Evolutionary conservation across 2,113 vertebrate species (phyloP), one percentile per base, ranked within the genome.

Genomic region (Probosciger aterrimus): DNA sequence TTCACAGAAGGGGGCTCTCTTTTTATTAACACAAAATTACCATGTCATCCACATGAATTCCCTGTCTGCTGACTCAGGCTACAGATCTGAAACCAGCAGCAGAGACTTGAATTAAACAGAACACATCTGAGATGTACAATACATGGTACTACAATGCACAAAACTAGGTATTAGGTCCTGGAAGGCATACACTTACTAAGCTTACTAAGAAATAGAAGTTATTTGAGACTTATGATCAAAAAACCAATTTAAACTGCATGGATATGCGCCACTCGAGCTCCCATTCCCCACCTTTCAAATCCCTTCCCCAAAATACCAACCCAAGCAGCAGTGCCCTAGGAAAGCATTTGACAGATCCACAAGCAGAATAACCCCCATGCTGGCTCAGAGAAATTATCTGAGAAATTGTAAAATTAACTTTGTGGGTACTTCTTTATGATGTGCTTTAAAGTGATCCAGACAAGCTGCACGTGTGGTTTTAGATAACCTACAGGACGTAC

Each of bases 291-390:
- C 31, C 75, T 71, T 68, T 50, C 14, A 20, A n/a, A 55, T 14
- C 27, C 35, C 27, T 39, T 73, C 33, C 31, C 25, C 47, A 47
- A 76, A 91, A 43, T 7, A 81, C 0, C 1, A 2, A 33, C 27
- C 33, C 49, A 68, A 39, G 65, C 64, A 86, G 44, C 46, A 68
- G 33, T 0, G 24, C 22, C 55, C 49, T 23, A 20, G 30, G 13
- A 82, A 50, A 27, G 16, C 44, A 69, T 9, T 18, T 10, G 12
- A 53, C 27, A 52, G 10, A 57, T 7, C 27, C 2, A 1, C 6
- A 3, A 0, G 18, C 47, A 65, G 16, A 22, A 5, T 8, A 17
- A n/a, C 13, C 15, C 13, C 16, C 37, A 11, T 0, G 3, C 37
- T 7, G 11, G 37, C 71, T 50, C 35, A 47, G 37, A 28, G 28